Base-by-base conservation (phyloP, 2,113 vertebrate species). In the Lycocorax pyrrhopterus region DNA sequence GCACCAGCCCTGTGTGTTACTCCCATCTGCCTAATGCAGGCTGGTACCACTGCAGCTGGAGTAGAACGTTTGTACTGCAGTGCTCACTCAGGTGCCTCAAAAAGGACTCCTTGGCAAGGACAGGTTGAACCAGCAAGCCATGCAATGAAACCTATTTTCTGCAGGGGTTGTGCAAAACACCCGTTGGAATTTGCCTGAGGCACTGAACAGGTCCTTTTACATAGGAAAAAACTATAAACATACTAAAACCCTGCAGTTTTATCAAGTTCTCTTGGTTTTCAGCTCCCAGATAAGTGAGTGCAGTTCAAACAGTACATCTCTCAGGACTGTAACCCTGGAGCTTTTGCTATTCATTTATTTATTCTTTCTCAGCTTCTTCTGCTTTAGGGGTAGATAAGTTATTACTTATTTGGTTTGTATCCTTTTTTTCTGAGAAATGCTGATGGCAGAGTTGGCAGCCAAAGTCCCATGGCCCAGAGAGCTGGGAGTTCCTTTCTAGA, bases 341-440 rank as follows among this genome's bases (percentile, higher is more conserved):
- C 44, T 91, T 90, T 72, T 78, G 53, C 44, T 89, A 35, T 41
- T 94, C 23, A 67, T 90, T 87, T 92, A 83, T 94, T 94, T 94
- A 85, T 94, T 79, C 51, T 85, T 88, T 81, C 51, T 77, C 51
- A 39, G 46, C 17, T 81, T 78, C 64, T 87, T 78, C 56, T 68
- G 63, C 83, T 92, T 77, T 77, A 84, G 56, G 56, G 27, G 17
- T 53, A 32, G 49, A 5, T 75, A 67, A 79, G 49, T 60, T 79
- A 59, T 64, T 78, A 68, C 17, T 85, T 78, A 17, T 26, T 89
- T 87, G 83, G 41, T 91, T 86, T 78, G 20, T 29, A 64, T 71
- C 51, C 33, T 73, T 56, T 62, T 22, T n/a, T 87, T 35, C 37
- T 72, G 19, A 59, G 84, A 87, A 84, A 60, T 16, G 2, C 62